phyloP scores from a whole-genome alignment of 1,140 invertebrate genomes.

The Sitophilus oryzae region DNA sequence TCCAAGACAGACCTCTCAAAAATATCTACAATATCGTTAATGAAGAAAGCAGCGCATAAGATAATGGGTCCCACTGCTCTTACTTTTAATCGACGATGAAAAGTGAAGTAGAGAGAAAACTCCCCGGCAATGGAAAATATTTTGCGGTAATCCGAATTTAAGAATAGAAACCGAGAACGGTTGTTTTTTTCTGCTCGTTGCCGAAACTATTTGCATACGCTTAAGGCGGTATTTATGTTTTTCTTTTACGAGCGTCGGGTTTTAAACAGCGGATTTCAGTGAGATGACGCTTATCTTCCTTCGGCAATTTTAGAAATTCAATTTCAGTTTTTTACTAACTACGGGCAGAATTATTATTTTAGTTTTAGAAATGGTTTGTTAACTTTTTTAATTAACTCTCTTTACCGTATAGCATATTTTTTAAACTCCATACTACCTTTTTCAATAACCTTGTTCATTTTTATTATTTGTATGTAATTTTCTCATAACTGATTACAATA shows the following conservation, averaged over 20 bases:
- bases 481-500: too few species aligned
- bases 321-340: too few species aligned
- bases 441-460: too few species aligned
- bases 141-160: conserved; percentile 22
- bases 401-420: too few species aligned
- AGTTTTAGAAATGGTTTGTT: too few species aligned
- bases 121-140: conserved; percentile 17
- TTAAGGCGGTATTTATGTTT: neutral
- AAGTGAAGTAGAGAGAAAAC: conserved; percentile 10
- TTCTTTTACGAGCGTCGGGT: neutral
- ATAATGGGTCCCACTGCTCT: conserved; percentile 18
- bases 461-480: too few species aligned
- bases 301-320: too few species aligned
- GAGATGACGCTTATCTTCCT: too few species aligned
- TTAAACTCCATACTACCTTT: too few species aligned
- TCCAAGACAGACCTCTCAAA: conserved; percentile 19
- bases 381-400: too few species aligned
- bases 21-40: conserved; percentile 28
- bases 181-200: conserved; percentile 14
- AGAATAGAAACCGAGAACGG: conserved; percentile 21
- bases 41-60: conserved; percentile 18
- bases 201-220: conserved; percentile 9
- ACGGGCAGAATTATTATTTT: too few species aligned
- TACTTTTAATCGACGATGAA: conserved; percentile 21
- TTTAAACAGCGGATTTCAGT: neutral